A percentile compares a stretch with the other conserved stretches of the same genome.
Conservation (phyloP, 2,888 invertebrate genomes). For the Pheosia gnoma region DNA sequence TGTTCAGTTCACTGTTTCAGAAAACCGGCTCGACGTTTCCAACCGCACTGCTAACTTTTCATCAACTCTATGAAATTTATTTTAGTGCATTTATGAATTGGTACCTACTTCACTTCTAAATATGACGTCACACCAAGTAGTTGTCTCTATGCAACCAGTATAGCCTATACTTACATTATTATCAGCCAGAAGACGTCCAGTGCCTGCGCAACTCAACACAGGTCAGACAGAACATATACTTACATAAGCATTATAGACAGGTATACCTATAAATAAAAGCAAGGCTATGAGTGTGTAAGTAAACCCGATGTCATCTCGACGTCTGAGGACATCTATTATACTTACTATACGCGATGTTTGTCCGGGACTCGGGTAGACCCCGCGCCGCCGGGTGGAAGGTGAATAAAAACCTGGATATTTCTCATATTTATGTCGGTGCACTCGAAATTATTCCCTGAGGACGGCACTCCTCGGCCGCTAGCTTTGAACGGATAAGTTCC, state of each 20-base stretch:
- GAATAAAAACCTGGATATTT: conserved; percentile 80
- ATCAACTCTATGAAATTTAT: conserved; percentile 62
- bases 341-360: conserved; percentile 71
- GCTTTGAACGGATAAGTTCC: conserved; percentile 64
- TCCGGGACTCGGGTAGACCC: conserved; percentile 53
- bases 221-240: conserved; percentile 6
- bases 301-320: conserved; percentile 68
- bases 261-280: conserved; percentile 40
- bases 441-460: conserved; percentile 79
- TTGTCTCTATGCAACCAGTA: too few species aligned
- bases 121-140: neutral
- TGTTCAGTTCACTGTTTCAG: conserved; percentile 43
- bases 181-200: too few species aligned
- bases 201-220: too few species aligned
- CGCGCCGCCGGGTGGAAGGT: conserved; percentile 56
- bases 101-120: neutral
- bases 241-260: conserved; percentile 33
- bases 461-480: conserved; percentile 51
- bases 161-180: too few species aligned
- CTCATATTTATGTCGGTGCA: conserved; percentile 83
- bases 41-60: conserved; percentile 69
- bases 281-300: conserved; percentile 43
- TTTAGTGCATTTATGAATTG: neutral
- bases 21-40: conserved; percentile 56
- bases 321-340: conserved; percentile 74